Evolutionary conservation across 1,140 invertebrate species (phyloP).

Genomic region (Liolophura sinensis): DNA sequence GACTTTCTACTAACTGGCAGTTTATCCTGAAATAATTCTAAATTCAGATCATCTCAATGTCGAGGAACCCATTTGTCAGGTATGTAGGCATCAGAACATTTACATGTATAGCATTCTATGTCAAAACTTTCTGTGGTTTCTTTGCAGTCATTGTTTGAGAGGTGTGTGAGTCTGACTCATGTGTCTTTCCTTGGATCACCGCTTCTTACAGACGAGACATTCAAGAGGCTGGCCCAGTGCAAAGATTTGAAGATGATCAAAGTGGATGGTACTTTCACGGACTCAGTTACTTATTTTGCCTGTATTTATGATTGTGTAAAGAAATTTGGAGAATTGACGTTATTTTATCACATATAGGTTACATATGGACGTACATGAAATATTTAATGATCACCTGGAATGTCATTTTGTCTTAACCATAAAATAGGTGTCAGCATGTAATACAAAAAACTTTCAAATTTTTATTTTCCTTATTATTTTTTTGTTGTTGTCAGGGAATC

Average conservation of each 20-base stretch:
- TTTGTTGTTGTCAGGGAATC: conserved; percentile 40
- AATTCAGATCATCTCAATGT: too few species aligned
- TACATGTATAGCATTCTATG: too few species aligned
- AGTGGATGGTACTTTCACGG: conserved; percentile 50
- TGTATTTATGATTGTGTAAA: too few species aligned
- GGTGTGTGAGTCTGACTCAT: conserved; percentile 45
- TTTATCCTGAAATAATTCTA: too few species aligned
- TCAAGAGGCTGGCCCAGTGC: conserved; percentile 47
- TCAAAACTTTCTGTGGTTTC: background rate
- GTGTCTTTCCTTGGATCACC: conserved; percentile 55
- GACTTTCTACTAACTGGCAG: too few species aligned
- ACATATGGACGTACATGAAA: background rate
- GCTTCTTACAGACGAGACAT: conserved; percentile 52
- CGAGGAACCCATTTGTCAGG: too few species aligned
- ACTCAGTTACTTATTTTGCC: too few species aligned
- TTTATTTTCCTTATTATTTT: conserved; percentile 2
- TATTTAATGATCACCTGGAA: background rate
- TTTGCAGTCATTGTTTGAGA: conserved; percentile 41
- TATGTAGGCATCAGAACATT: too few species aligned
- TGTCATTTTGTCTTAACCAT: background rate
- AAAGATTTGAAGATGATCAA: conserved; percentile 47
- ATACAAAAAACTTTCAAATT: background rate
- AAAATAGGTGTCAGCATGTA: too few species aligned
- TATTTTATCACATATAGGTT: too few species aligned
- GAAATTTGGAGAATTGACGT: too few species aligned